A percentile compares a stretch with the other conserved stretches of the same genome.
These are phyloP conservation scores for Xenus cinereus DNA, from an alignment of 2,113 vertebrate species.

Conservation along the genomic window DNA sequence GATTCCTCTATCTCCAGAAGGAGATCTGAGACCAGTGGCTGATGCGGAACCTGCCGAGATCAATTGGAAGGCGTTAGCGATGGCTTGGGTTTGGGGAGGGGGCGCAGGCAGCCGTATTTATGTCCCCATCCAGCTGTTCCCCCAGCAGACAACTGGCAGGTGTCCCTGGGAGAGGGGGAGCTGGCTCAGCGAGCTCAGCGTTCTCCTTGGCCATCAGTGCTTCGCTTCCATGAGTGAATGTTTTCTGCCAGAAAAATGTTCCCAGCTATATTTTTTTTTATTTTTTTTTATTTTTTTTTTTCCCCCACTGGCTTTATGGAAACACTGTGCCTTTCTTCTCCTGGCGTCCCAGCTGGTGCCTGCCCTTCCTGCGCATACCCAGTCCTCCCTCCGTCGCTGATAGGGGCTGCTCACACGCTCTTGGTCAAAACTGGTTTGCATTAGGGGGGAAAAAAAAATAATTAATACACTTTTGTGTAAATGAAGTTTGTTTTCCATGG, in stretches of 20 bases:
- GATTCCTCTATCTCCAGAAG: not conserved
- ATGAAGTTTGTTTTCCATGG: not conserved
- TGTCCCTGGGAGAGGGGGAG: not conserved
- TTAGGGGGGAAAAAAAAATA: fast-evolving
- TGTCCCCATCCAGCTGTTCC: not conserved
- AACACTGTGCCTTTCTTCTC: conserved; percentile 49
- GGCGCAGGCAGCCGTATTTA: not conserved
- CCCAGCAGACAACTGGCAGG: not conserved
- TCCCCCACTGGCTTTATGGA: conserved; percentile 30
- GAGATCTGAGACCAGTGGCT: not conserved
- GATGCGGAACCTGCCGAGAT: not conserved
- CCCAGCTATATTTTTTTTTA: conserved; percentile 30
- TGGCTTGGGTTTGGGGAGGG: not conserved
- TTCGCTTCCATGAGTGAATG: not conserved
- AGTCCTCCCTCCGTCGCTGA: not conserved
- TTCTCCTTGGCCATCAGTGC: conserved; percentile 37
- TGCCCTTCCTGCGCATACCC: not conserved
- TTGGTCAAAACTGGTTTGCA: not conserved
- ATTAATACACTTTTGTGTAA: not conserved
- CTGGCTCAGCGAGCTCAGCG: not conserved
- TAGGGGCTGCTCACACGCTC: not conserved
- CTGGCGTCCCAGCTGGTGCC: not conserved
- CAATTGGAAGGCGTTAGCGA: fast-evolving
- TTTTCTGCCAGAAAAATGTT: conserved; percentile 62
- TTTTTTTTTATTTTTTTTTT: not conserved